Conservation (phyloP, 2,888 invertebrate species). For the Luffia ferchaultella region DNA sequence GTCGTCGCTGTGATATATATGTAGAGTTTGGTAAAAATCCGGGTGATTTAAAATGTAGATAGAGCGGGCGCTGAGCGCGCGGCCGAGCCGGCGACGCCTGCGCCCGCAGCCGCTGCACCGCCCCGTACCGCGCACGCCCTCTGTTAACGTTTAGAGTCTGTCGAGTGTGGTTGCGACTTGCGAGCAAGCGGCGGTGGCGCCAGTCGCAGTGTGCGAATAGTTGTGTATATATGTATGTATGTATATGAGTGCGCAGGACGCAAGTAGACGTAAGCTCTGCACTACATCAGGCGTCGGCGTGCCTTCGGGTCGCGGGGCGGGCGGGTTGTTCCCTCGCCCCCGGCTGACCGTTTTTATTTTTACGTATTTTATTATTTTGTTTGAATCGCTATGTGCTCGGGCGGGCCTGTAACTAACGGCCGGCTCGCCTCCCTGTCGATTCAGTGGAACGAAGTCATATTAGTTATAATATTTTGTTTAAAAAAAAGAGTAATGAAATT, state of each 20-base stretch:
- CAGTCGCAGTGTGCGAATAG: too few relatives aligned
- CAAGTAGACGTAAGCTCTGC: neutral
- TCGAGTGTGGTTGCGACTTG: too few relatives aligned
- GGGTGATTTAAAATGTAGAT: neutral
- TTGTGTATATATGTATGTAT: neutral
- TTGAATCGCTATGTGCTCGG: neutral
- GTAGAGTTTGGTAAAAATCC: conserved; percentile 1
- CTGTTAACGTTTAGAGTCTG: too few relatives aligned
- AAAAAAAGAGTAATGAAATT: conserved; percentile 9
- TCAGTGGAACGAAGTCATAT: neutral
- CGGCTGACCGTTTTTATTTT: neutral
- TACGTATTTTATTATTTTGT: neutral
- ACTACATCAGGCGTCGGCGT: neutral
- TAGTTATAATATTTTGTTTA: neutral
- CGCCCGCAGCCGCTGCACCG: too few relatives aligned
- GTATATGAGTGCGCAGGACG: neutral
- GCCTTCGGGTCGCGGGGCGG: neutral
- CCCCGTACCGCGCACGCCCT: too few relatives aligned
- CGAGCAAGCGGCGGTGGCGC: too few relatives aligned
- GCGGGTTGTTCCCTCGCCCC: neutral
- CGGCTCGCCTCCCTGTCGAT: neutral
- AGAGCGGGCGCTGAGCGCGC: neutral
- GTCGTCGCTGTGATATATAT: conserved; percentile 2
- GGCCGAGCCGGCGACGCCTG: neutral
- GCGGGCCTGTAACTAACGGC: neutral